Evolutionary conservation across 2,888 invertebrate species (phyloP), one percentile per base, ranked within the genome.

Genomic region (Leucania comma): DNA sequence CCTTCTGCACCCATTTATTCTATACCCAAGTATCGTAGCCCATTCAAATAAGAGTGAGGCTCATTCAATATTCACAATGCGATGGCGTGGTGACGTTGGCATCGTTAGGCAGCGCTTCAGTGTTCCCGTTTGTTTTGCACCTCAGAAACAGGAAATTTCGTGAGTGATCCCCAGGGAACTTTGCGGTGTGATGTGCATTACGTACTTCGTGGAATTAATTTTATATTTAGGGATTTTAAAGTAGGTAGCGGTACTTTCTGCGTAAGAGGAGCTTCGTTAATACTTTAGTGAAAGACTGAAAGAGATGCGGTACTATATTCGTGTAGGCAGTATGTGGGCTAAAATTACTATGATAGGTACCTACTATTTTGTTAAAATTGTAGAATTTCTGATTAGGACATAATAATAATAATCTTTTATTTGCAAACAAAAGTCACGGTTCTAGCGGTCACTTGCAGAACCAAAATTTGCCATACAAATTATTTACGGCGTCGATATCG

Each of bases 21-120:
- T 20, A 32, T 68, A 42, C 6, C 20, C 50, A 75, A 72, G 68
- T 51, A 68, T 57, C 56, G 32, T 32, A 8, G 50, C 64, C 66
- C 67, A 81, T 81, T 81, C 68, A 82, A 78, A 71, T 65, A 74
- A 82, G 67, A 80, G 80, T 66, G 69, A 67, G 68, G 57, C 74
- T 79, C 77, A 81, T 85, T 75, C 75, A 81, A 79, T 82, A 85
- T 85, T 83, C 85, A 75, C 69, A 69, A 75, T 78, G 72, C 74
- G 63, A 76, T 60, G 73, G 74, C 72, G 75, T 58, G 66, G 68
- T 68, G 77, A 73, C 70, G 72, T 56, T 71, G 50, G 50, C 78
- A 74, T 81, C 74, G 79, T 75, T 78, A 76, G 73, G 72, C 29
- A 24, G 20, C 63, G 69, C 69, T 65, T 65, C 66, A 81, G 29